Conservation (phyloP, 2,113 vertebrate genomes). For the Oryzias melastigma region DNA sequence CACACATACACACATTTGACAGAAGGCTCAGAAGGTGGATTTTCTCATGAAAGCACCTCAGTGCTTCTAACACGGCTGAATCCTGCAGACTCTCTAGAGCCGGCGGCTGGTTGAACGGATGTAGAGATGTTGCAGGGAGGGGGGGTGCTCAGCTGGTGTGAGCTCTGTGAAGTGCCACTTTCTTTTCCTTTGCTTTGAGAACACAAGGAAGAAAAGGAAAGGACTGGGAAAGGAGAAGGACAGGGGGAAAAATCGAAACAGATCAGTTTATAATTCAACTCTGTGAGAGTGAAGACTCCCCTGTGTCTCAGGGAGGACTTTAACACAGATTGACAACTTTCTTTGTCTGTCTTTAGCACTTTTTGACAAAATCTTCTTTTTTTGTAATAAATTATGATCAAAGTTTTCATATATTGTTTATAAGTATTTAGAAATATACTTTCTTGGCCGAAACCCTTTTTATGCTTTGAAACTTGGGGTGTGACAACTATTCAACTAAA, state of each 20-base stretch:
- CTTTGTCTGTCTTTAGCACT: slow-evolving; percentile 41
- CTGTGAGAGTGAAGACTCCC: slow-evolving; percentile 62
- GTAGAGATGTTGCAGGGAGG: slow-evolving; percentile 52
- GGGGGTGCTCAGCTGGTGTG: slow-evolving; percentile 69
- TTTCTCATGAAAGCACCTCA: slow-evolving; percentile 74
- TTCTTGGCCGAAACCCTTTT: too few species aligned
- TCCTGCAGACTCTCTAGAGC: slow-evolving; percentile 56
- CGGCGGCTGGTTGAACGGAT: slow-evolving; percentile 34
- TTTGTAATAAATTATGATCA: slow-evolving; percentile 1
- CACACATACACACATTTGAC: slow-evolving; percentile 19
- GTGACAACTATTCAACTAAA: too few species aligned
- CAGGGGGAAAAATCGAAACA: slow-evolving; percentile 73
- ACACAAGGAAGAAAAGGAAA: slow-evolving; percentile 55
- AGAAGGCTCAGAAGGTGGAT: slow-evolving; percentile 72
- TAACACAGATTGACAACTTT: slow-evolving; percentile 33
- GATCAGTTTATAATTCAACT: slow-evolving; percentile 73
- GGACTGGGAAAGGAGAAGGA: slow-evolving; percentile 32
- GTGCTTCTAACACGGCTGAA: slow-evolving; percentile 63
- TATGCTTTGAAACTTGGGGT: too few species aligned
- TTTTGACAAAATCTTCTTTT: slow-evolving; percentile 6
- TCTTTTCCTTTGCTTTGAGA: slow-evolving; percentile 67
- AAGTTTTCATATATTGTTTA: too few species aligned
- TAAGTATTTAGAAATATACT: too few species aligned
- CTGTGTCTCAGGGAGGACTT: slow-evolving; percentile 49
- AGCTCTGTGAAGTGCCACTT: slow-evolving; percentile 73